Base-by-base conservation (phyloP, 2,888 invertebrate genomes). In the Agelastica alni region DNA sequence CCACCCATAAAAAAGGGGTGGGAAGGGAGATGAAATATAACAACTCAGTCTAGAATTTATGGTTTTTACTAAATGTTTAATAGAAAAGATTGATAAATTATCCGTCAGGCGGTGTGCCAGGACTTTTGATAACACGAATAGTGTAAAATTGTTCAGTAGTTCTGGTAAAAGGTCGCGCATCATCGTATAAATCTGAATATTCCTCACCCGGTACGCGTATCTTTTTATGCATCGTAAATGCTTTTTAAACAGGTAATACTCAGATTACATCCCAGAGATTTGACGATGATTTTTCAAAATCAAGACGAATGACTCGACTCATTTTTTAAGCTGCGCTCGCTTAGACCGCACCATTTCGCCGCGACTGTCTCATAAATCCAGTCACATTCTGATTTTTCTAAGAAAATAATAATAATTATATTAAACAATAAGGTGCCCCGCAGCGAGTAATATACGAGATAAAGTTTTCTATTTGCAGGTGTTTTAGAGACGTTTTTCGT, bases 221-320 rank as follows among this genome's bases (percentile, higher is more conserved):
- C 26, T 46, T 46, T 51, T 42, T 53, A 53, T 58, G 42, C 46
- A 43, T 17, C 41, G 31, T 59, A 55, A 59, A 55, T 51, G 53
- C 49, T 47, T 61, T 53, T 51, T 53, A 55, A 56, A 55, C 55
- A 52, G 55, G 59, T 48, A 53, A 56, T 53, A 52, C 59, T 59
- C 44, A 59, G 57, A 58, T 61, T 51, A 51, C 48, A 45, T 46
- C 53, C 47, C 55, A 46, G 53, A 58, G 57, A 58, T 51, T 56
- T 51, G 62, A 69, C 67, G 70, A 76, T 76, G 76, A 76, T 76
- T 76, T 76, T 75, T 76, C 76, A 76, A 75, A 76, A 75, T 76
- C 76, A 75, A 72, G 70, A 69, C 69, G 71, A 72, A 76, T 76
- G 75, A 75, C 75, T 74, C 69, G 67, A 72, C 75, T 74, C 74